Conservation (phyloP, 2,113 vertebrate species). For the Sorex fumeus region DNA sequence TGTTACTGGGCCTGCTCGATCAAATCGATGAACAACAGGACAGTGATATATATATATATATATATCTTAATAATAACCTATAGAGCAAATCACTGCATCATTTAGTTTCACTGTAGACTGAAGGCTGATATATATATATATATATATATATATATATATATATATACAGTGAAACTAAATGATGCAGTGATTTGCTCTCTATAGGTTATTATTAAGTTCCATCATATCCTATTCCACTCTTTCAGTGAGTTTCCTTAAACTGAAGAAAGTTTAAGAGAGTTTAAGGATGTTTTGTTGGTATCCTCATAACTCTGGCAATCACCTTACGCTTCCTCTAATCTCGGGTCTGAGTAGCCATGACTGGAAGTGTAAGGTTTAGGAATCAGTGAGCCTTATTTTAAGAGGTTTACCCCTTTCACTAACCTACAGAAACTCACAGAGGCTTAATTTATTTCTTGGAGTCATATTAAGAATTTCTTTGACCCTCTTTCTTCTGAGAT, state of each 20-base stretch:
- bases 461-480: not conserved
- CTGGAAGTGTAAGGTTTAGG: not conserved
- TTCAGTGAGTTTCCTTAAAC: not conserved
- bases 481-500: not conserved
- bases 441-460: not conserved
- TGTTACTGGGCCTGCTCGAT: too few species aligned
- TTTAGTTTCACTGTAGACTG: too few species aligned
- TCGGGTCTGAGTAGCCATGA: not conserved
- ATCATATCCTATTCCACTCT: too few species aligned
- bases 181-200: not conserved
- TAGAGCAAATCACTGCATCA: too few species aligned
- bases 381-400: not conserved
- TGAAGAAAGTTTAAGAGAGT: not conserved
- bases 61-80: too few species aligned
- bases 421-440: not conserved
- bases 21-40: too few species aligned
- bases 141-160: not conserved
- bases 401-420: not conserved
- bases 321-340: not conserved
- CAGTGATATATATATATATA: too few species aligned
- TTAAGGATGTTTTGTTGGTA: not conserved
- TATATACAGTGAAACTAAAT: not conserved
- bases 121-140: too few species aligned
- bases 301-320: not conserved
- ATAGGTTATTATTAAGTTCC: too few species aligned